Base-by-base conservation (phyloP, 2,888 invertebrate genomes). In the Pantelozetes paolii region DNA sequence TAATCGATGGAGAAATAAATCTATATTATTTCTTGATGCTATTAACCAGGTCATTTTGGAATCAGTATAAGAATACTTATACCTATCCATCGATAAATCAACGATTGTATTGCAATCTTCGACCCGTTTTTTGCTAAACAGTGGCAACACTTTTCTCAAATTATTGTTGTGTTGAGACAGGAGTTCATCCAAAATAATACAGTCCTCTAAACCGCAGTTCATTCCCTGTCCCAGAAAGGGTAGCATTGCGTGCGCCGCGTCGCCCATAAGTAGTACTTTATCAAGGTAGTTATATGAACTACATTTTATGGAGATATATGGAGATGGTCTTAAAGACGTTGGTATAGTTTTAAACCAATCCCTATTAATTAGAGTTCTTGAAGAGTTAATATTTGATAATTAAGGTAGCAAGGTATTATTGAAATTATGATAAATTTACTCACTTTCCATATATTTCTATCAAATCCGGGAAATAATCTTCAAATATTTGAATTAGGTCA, bases 221-320 rank as follows among this genome's bases (percentile, higher is more conserved):
- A 98, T 95, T 77, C 96, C 98, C 85, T 99, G 98, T 0, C 97
- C 98, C 80, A 95, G 98, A 83, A 98, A 99, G 0, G 99, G 98
- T 0, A 98, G 97, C 87, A 99, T 96, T 0, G 97, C 97, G 82
- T 99, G 99, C 0, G 98, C 97, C 0, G 98, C 96, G 82, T 98
- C 98, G 0, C 98, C 98, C 78, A 98, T 87, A 1, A 99, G 85
- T 0, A 99, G 82, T 0, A 88, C 88, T 79, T 87, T 90, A 73
- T 87, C 86, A n/a, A 86, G 87, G 50, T 88, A 86, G 81, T 95
- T 88, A 82, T 94, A 95, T 0, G 94, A 95, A 70, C 87, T 86
- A 81, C 97, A 97, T 87, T 96, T 96, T 11, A 99, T 86, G 2
- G 94, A 91, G 32, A 98, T 87, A 76, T 98, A 84, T 32, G 91